Percentiles rank a stretch among this genome's conserved stretches.
Evolutionary conservation across 2,888 invertebrate species (phyloP).

Genomic region (Tetheella fluctuosa): DNA sequence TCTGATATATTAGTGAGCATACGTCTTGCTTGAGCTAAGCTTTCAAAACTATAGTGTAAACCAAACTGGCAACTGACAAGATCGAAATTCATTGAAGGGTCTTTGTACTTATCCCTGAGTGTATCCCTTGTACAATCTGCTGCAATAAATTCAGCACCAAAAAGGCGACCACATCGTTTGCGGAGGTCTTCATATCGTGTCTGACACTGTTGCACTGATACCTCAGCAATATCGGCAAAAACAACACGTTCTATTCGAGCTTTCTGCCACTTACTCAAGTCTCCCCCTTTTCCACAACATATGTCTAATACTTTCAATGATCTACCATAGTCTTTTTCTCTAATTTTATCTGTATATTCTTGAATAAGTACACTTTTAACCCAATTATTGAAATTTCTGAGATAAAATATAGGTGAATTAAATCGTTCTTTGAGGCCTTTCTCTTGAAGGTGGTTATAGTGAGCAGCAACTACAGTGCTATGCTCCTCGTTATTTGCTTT

Average conservation of each 20-base stretch:
- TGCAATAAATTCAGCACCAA: slow-evolving; percentile 94
- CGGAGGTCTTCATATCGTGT: slow-evolving; percentile 91
- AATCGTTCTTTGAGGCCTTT: slow-evolving; percentile 91
- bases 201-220: slow-evolving; percentile 96
- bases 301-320: slow-evolving; percentile 93
- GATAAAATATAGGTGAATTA: slow-evolving; percentile 95
- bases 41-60: slow-evolving; percentile 98
- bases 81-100: slow-evolving; percentile 92
- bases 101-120: slow-evolving; percentile 89
- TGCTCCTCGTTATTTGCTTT: slow-evolving; percentile 61
- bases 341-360: slow-evolving; percentile 88
- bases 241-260: slow-evolving; percentile 91
- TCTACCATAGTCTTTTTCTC: slow-evolving; percentile 87
- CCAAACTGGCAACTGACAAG: slow-evolving; percentile 99
- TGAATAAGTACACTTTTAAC: slow-evolving; percentile 97
- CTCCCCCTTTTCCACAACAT: slow-evolving; percentile 99
- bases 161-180: slow-evolving; percentile 77
- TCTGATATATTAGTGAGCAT: slow-evolving; percentile 97
- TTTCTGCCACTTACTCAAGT: slow-evolving; percentile 97
- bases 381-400: slow-evolving; percentile 99
- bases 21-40: slow-evolving; percentile 92
- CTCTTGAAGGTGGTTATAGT: slow-evolving; percentile 96
- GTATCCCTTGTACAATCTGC: slow-evolving; percentile 96
- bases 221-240: slow-evolving; percentile 96
- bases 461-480: slow-evolving; percentile 90